Percentiles rank a stretch among this genome's conserved stretches.
phyloP scores from a whole-genome alignment of 2,113 vertebrate species.

The Pachyramphus minor region DNA sequence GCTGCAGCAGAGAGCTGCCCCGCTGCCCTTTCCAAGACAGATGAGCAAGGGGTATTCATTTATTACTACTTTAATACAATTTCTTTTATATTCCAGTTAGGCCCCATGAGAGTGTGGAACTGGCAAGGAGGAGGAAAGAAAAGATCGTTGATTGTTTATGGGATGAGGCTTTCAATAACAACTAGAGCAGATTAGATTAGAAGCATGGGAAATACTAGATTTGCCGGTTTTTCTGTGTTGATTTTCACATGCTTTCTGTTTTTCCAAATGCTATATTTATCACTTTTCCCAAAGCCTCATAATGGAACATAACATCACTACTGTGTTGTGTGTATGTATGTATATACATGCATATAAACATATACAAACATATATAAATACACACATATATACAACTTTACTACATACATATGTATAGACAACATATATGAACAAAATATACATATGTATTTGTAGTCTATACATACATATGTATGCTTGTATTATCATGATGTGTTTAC shows the following conservation, averaged over 20 bases:
- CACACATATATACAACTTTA: fast-evolving
- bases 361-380: background rate
- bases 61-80: background rate
- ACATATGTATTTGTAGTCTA: background rate
- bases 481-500: background rate
- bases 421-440: background rate
- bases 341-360: background rate
- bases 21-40: background rate
- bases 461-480: background rate
- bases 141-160: background rate
- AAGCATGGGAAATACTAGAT: background rate
- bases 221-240: background rate
- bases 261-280: background rate
- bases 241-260: background rate
- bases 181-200: background rate
- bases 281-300: background rate
- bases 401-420: background rate
- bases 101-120: background rate
- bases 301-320: background rate
- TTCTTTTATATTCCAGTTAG: background rate
- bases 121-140: background rate
- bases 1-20: background rate
- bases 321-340: background rate
- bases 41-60: background rate
- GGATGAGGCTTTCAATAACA: background rate